Evolutionary conservation across 2,113 vertebrate species (phyloP).

Genomic region (Hippolais icterina): DNA sequence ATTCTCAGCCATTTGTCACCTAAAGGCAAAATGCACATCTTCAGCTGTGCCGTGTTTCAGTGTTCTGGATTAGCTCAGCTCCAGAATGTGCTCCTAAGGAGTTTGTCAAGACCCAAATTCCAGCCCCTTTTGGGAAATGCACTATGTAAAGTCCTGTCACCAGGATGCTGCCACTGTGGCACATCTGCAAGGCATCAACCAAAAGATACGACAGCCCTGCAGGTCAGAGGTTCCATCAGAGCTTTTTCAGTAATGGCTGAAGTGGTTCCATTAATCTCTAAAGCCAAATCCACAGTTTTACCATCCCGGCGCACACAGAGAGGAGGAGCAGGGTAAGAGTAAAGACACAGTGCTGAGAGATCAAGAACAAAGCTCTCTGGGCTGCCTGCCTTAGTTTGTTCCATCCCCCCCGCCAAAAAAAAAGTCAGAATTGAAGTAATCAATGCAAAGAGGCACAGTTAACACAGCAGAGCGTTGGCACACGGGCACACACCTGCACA

Average conservation of each 20-base stretch:
- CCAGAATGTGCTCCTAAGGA: not conserved
- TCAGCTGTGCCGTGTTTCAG: not conserved
- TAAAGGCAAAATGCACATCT: not conserved
- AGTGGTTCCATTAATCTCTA: not conserved
- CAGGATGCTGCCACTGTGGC: not conserved
- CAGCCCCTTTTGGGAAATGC: not conserved
- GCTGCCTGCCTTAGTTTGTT: not conserved
- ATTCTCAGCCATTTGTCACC: not conserved
- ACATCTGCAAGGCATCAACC: not conserved
- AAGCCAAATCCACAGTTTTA: not conserved
- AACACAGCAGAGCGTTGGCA: not conserved
- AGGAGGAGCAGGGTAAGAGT: not conserved
- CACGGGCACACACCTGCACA: not conserved
- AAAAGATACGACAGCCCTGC: rapidly evolving
- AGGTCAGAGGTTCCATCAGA: not conserved
- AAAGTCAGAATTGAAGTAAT: not conserved
- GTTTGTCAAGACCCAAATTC: not conserved
- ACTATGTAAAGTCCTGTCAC: not conserved
- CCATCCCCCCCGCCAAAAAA: not conserved
- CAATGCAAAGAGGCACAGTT: not conserved
- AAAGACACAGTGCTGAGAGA: not conserved
- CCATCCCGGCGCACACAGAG: not conserved
- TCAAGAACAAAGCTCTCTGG: not conserved
- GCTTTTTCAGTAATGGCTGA: not conserved
- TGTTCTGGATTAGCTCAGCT: not conserved